Conservation (phyloP, 2,797 vertebrate genomes). For the Danionella dracula region DNA sequence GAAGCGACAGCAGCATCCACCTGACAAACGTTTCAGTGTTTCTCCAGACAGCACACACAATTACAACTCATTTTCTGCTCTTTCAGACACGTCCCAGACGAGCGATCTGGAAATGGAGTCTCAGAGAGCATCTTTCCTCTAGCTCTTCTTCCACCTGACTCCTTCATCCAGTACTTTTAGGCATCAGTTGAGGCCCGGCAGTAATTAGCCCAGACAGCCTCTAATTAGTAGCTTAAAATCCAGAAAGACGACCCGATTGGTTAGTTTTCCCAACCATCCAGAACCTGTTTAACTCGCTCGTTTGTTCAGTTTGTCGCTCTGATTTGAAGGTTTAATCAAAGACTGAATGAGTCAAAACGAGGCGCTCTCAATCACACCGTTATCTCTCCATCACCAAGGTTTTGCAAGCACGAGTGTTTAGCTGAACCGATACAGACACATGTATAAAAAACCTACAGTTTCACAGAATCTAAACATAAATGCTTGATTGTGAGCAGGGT, state of each 20-base stretch:
- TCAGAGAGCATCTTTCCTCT: constrained; percentile 50
- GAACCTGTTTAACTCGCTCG: constrained; percentile 76
- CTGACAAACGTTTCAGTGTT: background rate
- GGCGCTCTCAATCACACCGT: constrained; percentile 56
- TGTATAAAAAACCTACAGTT: no score
- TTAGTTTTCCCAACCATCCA: constrained; percentile 74
- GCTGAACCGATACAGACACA: no score
- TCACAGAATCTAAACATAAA: no score
- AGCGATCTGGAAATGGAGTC: constrained; percentile 32
- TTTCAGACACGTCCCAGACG: constrained; percentile 41
- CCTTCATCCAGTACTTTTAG: constrained; percentile 53
- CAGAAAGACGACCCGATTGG: constrained; percentile 74
- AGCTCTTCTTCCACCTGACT: constrained; percentile 64
- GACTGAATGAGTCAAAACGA: constrained; percentile 67
- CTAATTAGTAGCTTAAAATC: constrained; percentile 77
- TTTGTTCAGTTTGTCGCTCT: constrained; percentile 75
- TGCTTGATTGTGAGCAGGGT: no score
- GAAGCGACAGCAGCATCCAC: background rate
- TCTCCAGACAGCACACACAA: constrained; percentile 14
- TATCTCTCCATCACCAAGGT: no score
- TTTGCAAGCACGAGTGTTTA: no score
- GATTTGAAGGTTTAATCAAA: constrained; percentile 72
- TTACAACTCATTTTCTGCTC: constrained; percentile 14
- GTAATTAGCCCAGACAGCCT: constrained; percentile 77
- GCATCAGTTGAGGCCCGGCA: constrained; percentile 66